phyloP scores from a whole-genome alignment of 2,888 invertebrate species.

The Blastobasis adustella region DNA sequence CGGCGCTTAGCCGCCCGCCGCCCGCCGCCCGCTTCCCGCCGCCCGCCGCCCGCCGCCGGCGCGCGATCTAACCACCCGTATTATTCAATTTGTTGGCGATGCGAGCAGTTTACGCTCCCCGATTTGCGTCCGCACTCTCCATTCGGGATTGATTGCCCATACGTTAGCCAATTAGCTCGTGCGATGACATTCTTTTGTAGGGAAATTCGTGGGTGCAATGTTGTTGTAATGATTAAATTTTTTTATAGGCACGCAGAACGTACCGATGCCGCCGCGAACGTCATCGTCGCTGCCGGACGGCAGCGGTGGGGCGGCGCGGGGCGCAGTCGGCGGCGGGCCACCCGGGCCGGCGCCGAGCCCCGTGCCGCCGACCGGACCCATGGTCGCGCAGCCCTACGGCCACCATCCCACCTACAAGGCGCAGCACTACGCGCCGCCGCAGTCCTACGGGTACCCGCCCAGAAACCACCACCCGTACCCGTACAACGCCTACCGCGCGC shows the following conservation, averaged over 20 bases:
- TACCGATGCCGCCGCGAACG: constrained; percentile 96
- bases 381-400: constrained; percentile 59
- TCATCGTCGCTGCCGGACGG: constrained; percentile 84
- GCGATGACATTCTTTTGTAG: too few species aligned
- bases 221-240: neutral
- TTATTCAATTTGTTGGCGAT: constrained; percentile 61
- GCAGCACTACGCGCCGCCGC: constrained; percentile 66
- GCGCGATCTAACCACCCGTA: constrained; percentile 36
- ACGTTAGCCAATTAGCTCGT: too few species aligned
- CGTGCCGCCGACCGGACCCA: constrained; percentile 54
- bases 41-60: too few species aligned
- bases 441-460: constrained; percentile 62
- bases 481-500: constrained; percentile 56
- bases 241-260: constrained; percentile 88
- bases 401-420: constrained; percentile 59
- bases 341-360: constrained; percentile 41
- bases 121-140: constrained; percentile 41
- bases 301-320: constrained; percentile 56
- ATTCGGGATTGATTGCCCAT: constrained; percentile 3
- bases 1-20: constrained; percentile 41
- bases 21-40: too few species aligned
- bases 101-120: constrained; percentile 20
- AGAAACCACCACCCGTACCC: constrained; percentile 68
- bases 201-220: too few species aligned
- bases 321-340: constrained; percentile 36